Conservation (phyloP, 2,888 invertebrate genomes). For the Thysanoteuthis rhombus region DNA sequence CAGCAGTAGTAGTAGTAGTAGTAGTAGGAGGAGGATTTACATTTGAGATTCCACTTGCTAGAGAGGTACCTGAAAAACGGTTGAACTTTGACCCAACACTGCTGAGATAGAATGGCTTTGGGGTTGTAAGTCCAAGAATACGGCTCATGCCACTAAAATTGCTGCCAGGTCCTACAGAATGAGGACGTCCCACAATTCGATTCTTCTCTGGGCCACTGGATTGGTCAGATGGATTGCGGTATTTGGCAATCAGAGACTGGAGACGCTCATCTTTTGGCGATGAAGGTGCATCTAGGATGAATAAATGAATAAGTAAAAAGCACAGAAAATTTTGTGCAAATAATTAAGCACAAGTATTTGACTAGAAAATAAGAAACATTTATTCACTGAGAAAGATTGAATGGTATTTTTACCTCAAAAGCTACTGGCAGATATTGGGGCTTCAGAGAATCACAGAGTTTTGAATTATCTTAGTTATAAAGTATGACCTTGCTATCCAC, state of each 20-base stretch:
- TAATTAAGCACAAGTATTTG: background rate
- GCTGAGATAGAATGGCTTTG: slow-evolving; percentile 19
- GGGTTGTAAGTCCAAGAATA: slow-evolving; percentile 13
- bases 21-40: background rate
- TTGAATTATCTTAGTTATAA: no score
- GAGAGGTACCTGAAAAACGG: background rate
- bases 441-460: no score
- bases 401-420: background rate
- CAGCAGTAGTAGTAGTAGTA: background rate
- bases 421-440: background rate
- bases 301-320: background rate
- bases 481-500: no score
- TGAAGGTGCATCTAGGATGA: slow-evolving; percentile 33
- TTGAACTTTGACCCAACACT: slow-evolving; percentile 20
- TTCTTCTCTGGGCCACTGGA: background rate
- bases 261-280: slow-evolving; percentile 48
- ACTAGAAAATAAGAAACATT: background rate
- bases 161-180: slow-evolving; percentile 19
- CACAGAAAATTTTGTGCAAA: background rate
- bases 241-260: slow-evolving; percentile 58
- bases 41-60: slow-evolving; percentile 1
- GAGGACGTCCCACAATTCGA: background rate
- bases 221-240: slow-evolving; percentile 42
- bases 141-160: slow-evolving; percentile 19
- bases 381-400: background rate